Evolutionary conservation across 2,797 vertebrate species (phyloP).

Genomic region (Poecile montanus): DNA sequence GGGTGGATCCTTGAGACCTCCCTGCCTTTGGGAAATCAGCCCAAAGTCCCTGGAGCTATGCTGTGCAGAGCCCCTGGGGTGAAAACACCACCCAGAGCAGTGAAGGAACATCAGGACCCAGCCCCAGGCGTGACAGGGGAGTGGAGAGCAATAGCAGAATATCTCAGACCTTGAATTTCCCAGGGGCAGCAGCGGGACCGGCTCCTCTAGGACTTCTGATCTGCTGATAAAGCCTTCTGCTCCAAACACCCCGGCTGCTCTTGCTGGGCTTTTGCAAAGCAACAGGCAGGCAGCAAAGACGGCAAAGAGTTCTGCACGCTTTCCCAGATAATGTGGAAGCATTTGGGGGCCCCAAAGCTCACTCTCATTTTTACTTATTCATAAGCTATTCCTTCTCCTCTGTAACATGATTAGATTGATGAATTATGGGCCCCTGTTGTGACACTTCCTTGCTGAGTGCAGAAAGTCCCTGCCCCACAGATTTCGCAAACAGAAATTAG

Average conservation of each 20-base stretch:
- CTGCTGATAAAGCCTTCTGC: neutral
- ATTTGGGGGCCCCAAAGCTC: neutral
- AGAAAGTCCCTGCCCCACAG: neutral
- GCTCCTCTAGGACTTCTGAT: neutral
- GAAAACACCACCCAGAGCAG: neutral
- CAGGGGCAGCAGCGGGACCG: neutral
- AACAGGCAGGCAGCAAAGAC: neutral
- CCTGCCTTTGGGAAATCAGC: neutral
- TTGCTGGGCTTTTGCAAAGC: neutral
- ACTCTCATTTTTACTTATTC: neutral
- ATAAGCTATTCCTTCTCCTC: neutral
- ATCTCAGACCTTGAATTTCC: conserved; percentile 22
- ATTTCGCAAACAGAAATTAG: rapidly evolving
- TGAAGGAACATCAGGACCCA: rapidly evolving
- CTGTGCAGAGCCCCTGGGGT: neutral
- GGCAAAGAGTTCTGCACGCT: rapidly evolving
- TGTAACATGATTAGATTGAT: neutral
- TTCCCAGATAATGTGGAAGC: neutral
- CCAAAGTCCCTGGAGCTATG: neutral
- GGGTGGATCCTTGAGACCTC: neutral
- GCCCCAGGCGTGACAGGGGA: neutral
- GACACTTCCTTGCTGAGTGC: neutral
- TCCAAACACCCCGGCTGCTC: neutral
- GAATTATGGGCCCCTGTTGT: neutral
- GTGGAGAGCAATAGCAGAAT: neutral